Base-by-base conservation (phyloP, 1,140 invertebrate genomes). In the Trichonephila inaurata region DNA sequence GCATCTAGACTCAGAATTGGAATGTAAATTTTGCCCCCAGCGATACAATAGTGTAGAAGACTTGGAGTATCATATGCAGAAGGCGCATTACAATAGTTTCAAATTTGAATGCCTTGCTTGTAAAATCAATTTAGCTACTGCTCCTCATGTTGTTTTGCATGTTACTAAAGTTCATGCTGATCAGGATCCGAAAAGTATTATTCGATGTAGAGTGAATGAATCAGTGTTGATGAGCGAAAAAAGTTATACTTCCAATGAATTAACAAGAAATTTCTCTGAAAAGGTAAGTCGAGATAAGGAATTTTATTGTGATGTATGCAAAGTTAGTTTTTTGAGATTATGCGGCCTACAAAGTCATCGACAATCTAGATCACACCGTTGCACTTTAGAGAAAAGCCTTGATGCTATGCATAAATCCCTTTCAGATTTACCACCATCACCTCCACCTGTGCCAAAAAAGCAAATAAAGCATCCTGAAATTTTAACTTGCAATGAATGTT, bases 261-360 rank as follows among this genome's bases (percentile, higher is more conserved):
- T 51, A 12, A 85, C 12, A 4, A 85, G 51, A 21, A 85, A 85
- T 60, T 40, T 21, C 19, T 8, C 62, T 12, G 24, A 62, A 62
- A 64, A 82, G 82, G 18, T 1, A 16, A 61, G 21, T 64, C n/a
- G 60, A 64, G 21, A 66, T 60, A 91, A 91, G 1, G 91, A 51
- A 28, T 94, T 89, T 69, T 94, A 81, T 51, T 94, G 94, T 91
- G 93, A 91, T n/a, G 60, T 93, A 19, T 94, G 94, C 33, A 69
- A 91, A 21, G 10, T 94, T 21, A 33, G 60, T 28, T 94, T 93
- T 64, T 77, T 21, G 21, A 94, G 93, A 91, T 40, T 93, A 72
- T 72, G 60, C 62, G 85, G 82, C 21, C 28, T 94, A 18, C 77
- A 64, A 28, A 69, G 92, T 5, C 94, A 94, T 58, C 28, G 69